These are phyloP conservation scores for Ammodytes dubius DNA, from an alignment of 2,113 vertebrate species.

Conservation along the genomic window DNA sequence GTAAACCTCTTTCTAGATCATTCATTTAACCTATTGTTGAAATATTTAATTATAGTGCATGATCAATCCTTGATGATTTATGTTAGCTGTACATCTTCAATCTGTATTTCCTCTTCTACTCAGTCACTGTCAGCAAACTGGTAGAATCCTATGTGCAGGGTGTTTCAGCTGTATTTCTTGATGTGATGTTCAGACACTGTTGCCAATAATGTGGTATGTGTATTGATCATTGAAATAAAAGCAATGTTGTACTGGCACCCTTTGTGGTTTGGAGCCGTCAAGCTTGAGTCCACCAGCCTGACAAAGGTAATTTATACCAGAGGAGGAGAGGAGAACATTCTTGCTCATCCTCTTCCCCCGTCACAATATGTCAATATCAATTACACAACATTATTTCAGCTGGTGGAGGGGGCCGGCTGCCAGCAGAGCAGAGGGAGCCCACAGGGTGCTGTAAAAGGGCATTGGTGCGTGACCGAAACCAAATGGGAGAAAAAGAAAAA, in stretches of 20 bases:
- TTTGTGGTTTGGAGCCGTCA: slow-evolving; percentile 36
- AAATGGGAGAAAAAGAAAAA: slow-evolving; percentile 41
- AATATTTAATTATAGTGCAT: not conserved
- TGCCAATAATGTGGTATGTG: not conserved
- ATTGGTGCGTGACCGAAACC: slow-evolving; percentile 23
- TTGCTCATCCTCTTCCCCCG: slow-evolving; percentile 46
- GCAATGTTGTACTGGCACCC: not conserved
- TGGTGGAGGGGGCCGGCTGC: slow-evolving; percentile 45
- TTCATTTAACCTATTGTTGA: not conserved
- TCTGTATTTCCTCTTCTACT: not conserved
- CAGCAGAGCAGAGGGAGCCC: slow-evolving; percentile 61
- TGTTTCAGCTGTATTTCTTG: not conserved
- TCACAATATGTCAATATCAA: slow-evolving; percentile 79
- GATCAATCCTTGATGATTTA: not conserved
- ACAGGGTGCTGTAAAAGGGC: slow-evolving; percentile 58
- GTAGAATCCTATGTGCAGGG: not conserved
- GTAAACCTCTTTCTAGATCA: not conserved
- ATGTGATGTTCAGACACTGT: not conserved
- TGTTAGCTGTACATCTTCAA: no score
- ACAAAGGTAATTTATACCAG: slow-evolving; percentile 61
- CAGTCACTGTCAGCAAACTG: not conserved
- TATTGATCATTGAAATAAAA: not conserved
- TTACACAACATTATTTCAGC: slow-evolving; percentile 64
- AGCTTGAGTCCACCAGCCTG: slow-evolving; percentile 11
- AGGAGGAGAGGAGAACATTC: slow-evolving; percentile 25